A percentile compares a stretch with the other conserved stretches of the same genome.
phyloP scores from a whole-genome alignment of 2,888 invertebrate species.

The Aphodius sticticus region DNA sequence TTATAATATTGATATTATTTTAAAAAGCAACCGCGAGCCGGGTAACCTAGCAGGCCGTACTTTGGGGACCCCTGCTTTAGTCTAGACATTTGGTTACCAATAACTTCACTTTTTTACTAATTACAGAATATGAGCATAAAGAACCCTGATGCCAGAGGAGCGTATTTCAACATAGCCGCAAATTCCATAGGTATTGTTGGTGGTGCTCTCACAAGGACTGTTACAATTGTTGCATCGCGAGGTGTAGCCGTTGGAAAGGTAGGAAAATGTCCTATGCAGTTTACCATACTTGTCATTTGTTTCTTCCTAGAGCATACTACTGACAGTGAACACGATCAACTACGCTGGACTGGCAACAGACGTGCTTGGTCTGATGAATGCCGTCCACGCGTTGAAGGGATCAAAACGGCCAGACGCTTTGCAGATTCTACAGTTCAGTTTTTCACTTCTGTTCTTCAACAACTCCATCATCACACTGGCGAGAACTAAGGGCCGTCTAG shows the following conservation, averaged over 20 bases:
- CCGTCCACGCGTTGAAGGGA: constrained; percentile 36
- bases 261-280: constrained; percentile 27
- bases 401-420: constrained; percentile 41
- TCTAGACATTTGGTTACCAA: neutral
- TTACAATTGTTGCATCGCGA: constrained; percentile 40
- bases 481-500: constrained; percentile 35
- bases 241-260: constrained; percentile 64
- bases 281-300: neutral
- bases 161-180: constrained; percentile 67
- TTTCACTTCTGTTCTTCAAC: constrained; percentile 48
- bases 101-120: neutral
- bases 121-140: constrained; percentile 58
- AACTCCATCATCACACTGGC: constrained; percentile 46
- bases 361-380: constrained; percentile 50
- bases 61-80: neutral
- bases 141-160: constrained; percentile 67
- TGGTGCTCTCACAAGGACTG: constrained; percentile 59
- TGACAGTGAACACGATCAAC: constrained; percentile 48
- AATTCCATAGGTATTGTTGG: constrained; percentile 66
- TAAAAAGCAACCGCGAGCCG: no score
- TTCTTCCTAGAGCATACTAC: constrained; percentile 44
- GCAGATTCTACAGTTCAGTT: constrained; percentile 45
- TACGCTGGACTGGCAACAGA: constrained; percentile 50
- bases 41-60: neutral
- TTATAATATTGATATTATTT: no score